phyloP scores from a whole-genome alignment of 2,113 vertebrate species.

The Crotophaga sulcirostris region DNA sequence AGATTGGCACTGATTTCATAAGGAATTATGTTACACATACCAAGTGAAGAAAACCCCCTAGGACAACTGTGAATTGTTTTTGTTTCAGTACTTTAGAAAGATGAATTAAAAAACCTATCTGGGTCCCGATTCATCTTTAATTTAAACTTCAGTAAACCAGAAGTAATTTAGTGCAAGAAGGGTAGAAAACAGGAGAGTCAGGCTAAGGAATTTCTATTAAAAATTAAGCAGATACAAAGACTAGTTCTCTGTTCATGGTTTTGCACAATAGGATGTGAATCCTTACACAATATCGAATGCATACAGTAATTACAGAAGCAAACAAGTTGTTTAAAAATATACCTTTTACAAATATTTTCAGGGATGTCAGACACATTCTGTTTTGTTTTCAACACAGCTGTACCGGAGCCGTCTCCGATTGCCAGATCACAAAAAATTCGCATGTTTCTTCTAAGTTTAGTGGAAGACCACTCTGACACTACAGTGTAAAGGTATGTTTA shows the following conservation, averaged over 20 bases:
- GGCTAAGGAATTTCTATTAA: background rate
- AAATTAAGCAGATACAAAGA: background rate
- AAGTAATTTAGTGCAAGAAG: background rate
- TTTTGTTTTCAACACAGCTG: background rate
- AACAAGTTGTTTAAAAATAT: background rate
- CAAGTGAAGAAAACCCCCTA: background rate
- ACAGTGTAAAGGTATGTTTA: background rate
- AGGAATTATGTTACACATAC: background rate
- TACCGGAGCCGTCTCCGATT: background rate
- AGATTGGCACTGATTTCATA: background rate
- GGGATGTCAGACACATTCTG: background rate
- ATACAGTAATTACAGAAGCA: slow-evolving; percentile 5
- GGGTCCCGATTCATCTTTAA: background rate
- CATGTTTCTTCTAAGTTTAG: background rate
- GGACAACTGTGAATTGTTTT: background rate
- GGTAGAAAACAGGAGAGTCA: background rate
- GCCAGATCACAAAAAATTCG: background rate
- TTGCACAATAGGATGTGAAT: slow-evolving; percentile 13
- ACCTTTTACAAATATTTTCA: background rate
- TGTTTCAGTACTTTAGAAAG: background rate
- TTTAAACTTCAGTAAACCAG: background rate
- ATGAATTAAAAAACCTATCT: background rate
- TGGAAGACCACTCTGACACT: background rate
- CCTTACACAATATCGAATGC: background rate
- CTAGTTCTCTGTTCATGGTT: background rate